Conservation (phyloP, 2,888 invertebrate species). For the Lasioglossum pauxillum region DNA sequence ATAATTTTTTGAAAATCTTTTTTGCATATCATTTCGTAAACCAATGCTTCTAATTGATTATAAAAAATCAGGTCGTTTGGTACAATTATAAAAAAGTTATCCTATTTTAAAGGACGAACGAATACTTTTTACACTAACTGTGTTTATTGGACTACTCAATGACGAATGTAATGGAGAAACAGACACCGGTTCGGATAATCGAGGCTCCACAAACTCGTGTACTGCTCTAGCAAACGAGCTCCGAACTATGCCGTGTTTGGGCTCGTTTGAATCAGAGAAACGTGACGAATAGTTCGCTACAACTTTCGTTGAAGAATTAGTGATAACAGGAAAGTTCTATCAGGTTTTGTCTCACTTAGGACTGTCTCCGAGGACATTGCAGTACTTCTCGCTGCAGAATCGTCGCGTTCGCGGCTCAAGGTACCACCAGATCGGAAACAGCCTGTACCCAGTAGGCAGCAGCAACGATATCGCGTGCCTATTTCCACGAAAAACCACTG, state of each 20-base stretch:
- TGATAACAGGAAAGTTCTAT: background rate
- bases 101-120: too few species aligned
- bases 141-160: background rate
- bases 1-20: too few species aligned
- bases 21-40: too few species aligned
- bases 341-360: background rate
- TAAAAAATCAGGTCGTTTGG: too few species aligned
- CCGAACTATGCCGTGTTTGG: background rate
- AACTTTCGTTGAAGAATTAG: background rate
- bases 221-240: background rate
- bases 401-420: background rate
- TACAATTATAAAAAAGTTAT: too few species aligned
- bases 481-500: conserved; percentile 67
- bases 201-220: background rate
- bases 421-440: background rate
- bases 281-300: background rate
- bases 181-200: background rate
- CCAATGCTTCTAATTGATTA: too few species aligned
- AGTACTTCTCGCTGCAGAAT: background rate
- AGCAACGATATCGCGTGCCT: conserved; percentile 45
- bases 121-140: too few species aligned
- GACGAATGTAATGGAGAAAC: background rate
- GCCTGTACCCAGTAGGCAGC: background rate
- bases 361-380: background rate
- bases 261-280: background rate